Evolutionary conservation across 2,888 invertebrate species (phyloP), one percentile per base, ranked within the genome.

Genomic region (Neoaliturus tenellus): DNA sequence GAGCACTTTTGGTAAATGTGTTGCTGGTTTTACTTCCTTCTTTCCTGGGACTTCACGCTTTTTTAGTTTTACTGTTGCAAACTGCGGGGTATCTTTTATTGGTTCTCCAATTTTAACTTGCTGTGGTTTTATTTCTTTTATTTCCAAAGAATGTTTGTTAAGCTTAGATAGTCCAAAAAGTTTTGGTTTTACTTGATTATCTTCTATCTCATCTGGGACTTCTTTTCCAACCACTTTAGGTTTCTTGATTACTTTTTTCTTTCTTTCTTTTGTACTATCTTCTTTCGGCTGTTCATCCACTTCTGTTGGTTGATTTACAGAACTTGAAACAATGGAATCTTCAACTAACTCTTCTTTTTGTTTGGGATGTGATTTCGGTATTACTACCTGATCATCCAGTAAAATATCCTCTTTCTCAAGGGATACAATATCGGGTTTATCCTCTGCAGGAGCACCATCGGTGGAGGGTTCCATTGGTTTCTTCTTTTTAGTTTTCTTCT

Each of bases 321-420:
- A n/a, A n/a, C n/a, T 23, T 25, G 14, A 6, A 17, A 23, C 71
- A 35, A 8, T 44, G 17, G 44, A 2, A 1, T 20, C 23, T 80
- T 81, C 80, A 41, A 31, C 88, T 17, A 87, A 88, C 25, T 81
- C 82, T 8, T 87, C 85, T 85, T 89, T 89, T 78, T 87, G 89
- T 31, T 90, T 87, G 25, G 87, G 85, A 39, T 89, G 87, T 84
- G 88, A 88, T 83, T 89, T 91, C 0, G 91, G 90, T 8, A 83
- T 55, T 55, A 86, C 80, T 58, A 48, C 78, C 35, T 83, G 73
- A 69, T 86, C 84, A 71, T 87, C 88, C 31, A 39, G 28, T n/a
- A 58, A 58, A 81, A 23, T 35, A 35, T 8, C 10, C n/a, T 55
- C 23, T 55, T 55, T 55, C 55, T n/a, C 8, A 55, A 17, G 20